Evolutionary conservation across 2,797 vertebrate species (phyloP).

Genomic region (Periparus ater): DNA sequence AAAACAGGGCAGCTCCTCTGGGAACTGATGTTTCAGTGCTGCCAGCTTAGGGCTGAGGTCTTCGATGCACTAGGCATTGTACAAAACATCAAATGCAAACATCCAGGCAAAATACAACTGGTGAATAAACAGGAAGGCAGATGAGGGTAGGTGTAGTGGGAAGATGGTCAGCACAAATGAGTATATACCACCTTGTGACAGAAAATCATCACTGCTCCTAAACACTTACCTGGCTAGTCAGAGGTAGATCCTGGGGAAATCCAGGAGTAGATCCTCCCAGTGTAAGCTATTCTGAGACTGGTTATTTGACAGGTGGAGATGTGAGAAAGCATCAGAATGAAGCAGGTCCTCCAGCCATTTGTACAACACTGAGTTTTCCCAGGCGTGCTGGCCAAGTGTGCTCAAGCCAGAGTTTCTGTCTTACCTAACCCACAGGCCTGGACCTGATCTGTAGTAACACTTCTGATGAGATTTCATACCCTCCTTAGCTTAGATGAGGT

Average conservation of each 20-base stretch:
- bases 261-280: background rate
- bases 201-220: background rate
- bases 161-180: background rate
- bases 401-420: slow-evolving; percentile 33
- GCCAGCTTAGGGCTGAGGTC: background rate
- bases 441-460: slow-evolving; percentile 6
- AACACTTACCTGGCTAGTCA: background rate
- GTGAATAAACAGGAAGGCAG: background rate
- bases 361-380: background rate
- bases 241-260: background rate
- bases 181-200: background rate
- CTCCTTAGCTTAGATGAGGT: background rate
- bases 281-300: background rate
- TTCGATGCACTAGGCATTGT: background rate
- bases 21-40: background rate
- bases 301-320: background rate
- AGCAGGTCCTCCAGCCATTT: background rate
- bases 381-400: background rate
- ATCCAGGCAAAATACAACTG: background rate
- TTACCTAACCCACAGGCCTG: slow-evolving; percentile 15
- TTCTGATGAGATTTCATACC: background rate
- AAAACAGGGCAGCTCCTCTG: background rate
- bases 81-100: background rate
- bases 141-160: fast-evolving
- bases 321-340: background rate